These are phyloP conservation scores for Hybos culiciformis DNA, from an alignment of 2,888 invertebrate species.

Conservation along the genomic window DNA sequence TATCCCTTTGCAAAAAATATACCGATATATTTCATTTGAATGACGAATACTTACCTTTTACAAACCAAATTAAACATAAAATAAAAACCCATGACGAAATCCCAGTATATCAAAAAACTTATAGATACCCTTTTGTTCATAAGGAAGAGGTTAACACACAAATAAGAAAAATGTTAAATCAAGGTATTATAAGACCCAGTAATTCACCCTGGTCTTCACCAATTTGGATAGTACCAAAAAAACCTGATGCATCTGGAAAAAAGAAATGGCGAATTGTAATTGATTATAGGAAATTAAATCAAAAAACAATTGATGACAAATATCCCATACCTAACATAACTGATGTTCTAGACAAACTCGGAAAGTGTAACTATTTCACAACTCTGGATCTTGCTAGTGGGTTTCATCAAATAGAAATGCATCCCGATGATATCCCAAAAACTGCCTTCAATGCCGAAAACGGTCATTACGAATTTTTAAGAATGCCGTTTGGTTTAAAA, in stretches of 20 bases:
- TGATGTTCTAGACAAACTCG: neutral
- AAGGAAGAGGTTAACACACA: no score
- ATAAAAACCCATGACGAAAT: no score
- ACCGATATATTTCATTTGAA: no score
- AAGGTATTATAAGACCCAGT: constrained; percentile 8
- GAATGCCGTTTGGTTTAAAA: constrained; percentile 10
- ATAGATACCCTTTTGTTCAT: no score
- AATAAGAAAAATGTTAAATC: no score
- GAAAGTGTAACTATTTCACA: neutral
- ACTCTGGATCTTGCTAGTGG: neutral
- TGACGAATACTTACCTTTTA: no score
- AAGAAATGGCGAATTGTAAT: constrained; percentile 4
- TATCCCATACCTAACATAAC: neutral
- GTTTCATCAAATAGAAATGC: neutral
- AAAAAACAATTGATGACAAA: neutral
- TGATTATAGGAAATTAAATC: constrained; percentile 7
- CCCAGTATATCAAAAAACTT: no score
- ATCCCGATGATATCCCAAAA: constrained; percentile 7
- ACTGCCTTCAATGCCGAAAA: constrained; percentile 6
- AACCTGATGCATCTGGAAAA: constrained; percentile 3
- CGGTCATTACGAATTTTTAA: constrained; percentile 10
- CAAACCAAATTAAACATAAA: no score
- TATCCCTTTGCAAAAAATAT: no score
- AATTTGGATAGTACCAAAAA: constrained; percentile 3
- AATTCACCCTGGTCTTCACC: constrained; percentile 4